phyloP scores from a whole-genome alignment of 1,140 invertebrate genomes.

The Zaprionus vittiger region DNA sequence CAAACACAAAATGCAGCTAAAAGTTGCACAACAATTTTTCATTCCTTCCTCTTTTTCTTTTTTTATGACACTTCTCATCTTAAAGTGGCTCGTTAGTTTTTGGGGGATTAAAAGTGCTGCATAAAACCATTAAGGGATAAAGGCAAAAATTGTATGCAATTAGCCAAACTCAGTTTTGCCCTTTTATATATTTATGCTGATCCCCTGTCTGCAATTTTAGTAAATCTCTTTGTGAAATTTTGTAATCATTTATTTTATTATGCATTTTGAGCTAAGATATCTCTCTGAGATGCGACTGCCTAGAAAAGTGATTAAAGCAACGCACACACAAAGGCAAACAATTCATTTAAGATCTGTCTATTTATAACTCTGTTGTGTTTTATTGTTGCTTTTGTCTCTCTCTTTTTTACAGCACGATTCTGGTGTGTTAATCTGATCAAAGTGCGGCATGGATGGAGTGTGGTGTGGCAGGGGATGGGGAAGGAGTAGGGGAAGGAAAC shows the following conservation, averaged over 20 bases:
- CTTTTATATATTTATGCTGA: neutral
- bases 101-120: conserved; percentile 4
- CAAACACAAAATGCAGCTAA: conserved; percentile 55
- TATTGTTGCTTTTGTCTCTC: conserved; percentile 1
- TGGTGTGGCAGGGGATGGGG: conserved; percentile 24
- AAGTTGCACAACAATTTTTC: conserved; percentile 43
- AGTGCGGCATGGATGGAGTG: conserved; percentile 37
- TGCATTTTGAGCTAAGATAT: neutral
- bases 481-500: conserved; percentile 6
- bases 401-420: conserved; percentile 17
- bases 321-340: conserved; percentile 13
- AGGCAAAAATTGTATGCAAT: conserved; percentile 1
- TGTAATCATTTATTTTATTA: neutral
- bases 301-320: neutral
- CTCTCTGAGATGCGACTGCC: no score
- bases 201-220: neutral
- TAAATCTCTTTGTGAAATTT: no score
- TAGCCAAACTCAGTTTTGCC: neutral
- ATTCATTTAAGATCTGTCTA: conserved; percentile 34
- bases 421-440: conserved; percentile 71
- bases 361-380: conserved; percentile 34
- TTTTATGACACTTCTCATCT: neutral
- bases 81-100: conserved; percentile 24
- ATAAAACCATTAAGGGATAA: conserved; percentile 9
- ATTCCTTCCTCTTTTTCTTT: neutral